Evolutionary conservation across 2,797 vertebrate species (phyloP).

Genomic region (Liasis olivaceus): DNA sequence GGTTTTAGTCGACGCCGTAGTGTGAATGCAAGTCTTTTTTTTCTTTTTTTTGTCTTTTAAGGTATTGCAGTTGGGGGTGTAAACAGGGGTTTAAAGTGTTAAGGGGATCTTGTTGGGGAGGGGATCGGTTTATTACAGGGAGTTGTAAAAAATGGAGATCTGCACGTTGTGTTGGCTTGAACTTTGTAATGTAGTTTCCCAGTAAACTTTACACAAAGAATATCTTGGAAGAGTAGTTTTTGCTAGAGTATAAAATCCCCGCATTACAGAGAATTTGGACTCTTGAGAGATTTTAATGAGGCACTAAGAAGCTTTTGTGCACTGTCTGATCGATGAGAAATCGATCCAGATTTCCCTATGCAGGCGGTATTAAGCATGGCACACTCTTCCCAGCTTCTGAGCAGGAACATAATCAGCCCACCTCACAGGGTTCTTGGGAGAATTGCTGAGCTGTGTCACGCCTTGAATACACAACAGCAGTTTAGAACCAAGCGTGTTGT

Average conservation of each 20-base stretch:
- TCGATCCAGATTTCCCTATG: background rate
- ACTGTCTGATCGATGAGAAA: background rate
- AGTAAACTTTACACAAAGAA: conserved; percentile 12
- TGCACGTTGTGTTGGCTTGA: background rate
- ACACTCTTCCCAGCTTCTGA: background rate
- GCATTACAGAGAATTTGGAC: background rate
- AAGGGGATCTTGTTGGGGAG: background rate
- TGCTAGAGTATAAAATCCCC: background rate
- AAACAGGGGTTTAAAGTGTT: background rate
- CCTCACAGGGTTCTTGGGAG: background rate
- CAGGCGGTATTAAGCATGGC: too few species aligned
- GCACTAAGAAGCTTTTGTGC: background rate
- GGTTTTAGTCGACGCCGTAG: background rate
- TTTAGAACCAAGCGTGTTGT: too few species aligned
- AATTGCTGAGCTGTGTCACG: too few species aligned
- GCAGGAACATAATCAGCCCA: too few species aligned
- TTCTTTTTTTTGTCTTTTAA: background rate
- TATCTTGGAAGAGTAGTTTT: conserved; percentile 10
- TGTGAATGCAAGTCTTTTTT: background rate
- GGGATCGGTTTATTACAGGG: background rate
- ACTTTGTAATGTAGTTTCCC: background rate
- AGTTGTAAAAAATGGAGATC: background rate
- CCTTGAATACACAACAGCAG: background rate
- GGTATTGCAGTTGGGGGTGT: too few species aligned
- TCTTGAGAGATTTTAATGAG: background rate